A percentile compares a stretch with the other conserved stretches of the same genome.
Conservation (phyloP, 2,888 invertebrate genomes). For the Spodoptera littoralis region DNA sequence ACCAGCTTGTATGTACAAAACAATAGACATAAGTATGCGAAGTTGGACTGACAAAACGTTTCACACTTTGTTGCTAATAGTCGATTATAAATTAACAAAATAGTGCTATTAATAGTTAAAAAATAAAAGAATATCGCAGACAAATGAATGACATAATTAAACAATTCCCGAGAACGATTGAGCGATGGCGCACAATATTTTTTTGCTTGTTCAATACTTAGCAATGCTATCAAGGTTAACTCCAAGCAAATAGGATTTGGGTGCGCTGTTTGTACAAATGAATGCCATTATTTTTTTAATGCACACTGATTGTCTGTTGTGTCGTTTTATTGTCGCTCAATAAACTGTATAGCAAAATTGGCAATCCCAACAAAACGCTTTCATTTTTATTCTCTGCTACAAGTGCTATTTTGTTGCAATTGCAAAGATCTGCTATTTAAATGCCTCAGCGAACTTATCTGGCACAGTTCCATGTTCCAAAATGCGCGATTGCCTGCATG, state of each 20-base stretch:
- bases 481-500: conserved; percentile 22
- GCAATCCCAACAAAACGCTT: neutral
- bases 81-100: conserved; percentile 7
- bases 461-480: conserved; percentile 1
- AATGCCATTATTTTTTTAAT: conserved; percentile 27
- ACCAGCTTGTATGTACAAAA: neutral
- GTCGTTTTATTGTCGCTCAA: neutral
- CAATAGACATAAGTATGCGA: neutral
- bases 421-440: conserved; percentile 3
- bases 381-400: conserved; percentile 2
- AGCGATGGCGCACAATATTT: conserved; percentile 25
- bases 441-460: neutral
- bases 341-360: neutral
- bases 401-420: neutral
- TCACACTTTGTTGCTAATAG: conserved; percentile 16
- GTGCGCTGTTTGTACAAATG: conserved; percentile 40
- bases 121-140: conserved; percentile 18
- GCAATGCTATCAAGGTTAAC: conserved; percentile 43
- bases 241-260: conserved; percentile 40
- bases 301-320: conserved; percentile 24
- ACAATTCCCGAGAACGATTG: conserved; percentile 21
- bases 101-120: conserved; percentile 2
- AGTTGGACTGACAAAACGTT: conserved; percentile 10
- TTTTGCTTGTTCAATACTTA: conserved; percentile 30
- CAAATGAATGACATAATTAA: conserved; percentile 39